Evolutionary conservation across 2,797 vertebrate species (phyloP), one percentile per base, ranked within the genome.

Genomic region (Molothrus aeneus): DNA sequence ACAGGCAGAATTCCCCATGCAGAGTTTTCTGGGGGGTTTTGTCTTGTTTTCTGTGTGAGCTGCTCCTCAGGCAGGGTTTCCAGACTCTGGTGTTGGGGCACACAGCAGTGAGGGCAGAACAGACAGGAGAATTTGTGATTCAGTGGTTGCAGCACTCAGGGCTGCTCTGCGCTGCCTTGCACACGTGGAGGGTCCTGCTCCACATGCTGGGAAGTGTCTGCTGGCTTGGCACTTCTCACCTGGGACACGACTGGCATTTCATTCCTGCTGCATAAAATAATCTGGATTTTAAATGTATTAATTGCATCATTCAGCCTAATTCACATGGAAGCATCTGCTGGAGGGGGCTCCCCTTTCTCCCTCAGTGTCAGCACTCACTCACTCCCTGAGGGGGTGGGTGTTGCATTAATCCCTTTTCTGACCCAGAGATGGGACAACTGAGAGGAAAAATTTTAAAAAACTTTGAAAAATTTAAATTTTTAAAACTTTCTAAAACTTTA

Each of bases 21-120:
- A 38, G 79, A n/a, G 29, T 8, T 43, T 66, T 60, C 45, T 54
- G 40, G 13, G 14, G 26, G 12, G 1, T 50, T 32, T 19, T 32
- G 11, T 3, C 53, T 34, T 11, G 26, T 54, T 63, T 65, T 64
- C 29, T 28, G 21, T 6, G 32, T 18, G 22, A 92, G 45, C 42
- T 74, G 69, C 69, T 69, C 32, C 61, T 87, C 47, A 3, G 86
- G 22, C 26, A n/a, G 26, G 21, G 45, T 77, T 84, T 57, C 14
- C 68, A 72, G 73, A 6, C 22, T 22, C 24, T 34, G 38, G 53
- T 83, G 42, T 15, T 31, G 14, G 70, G 29, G 25, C 48, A 10
- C 11, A 0, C 3, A 10, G 21, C 53, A n/a, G 48, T 3, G n/a
- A 42, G 36, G 22, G 56, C 0, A 29, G 34, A 32, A 36, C 38